phyloP scores from a whole-genome alignment of 2,888 invertebrate genomes.

The Ornithoptera priamus region DNA sequence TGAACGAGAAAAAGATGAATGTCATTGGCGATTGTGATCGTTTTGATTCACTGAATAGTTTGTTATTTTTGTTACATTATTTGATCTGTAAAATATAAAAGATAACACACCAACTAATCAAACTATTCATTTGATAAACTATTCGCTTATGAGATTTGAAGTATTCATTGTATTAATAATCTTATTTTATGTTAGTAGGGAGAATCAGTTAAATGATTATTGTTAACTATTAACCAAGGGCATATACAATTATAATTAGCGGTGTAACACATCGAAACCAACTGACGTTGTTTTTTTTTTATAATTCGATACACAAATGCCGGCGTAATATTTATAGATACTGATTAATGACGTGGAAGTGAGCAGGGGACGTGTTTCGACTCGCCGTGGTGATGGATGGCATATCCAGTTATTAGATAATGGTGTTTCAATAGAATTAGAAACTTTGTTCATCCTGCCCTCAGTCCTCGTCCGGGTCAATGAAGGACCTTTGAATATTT shows the following conservation, averaged over 20 bases:
- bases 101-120: too few relatives aligned
- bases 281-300: conserved; percentile 25
- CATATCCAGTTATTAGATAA: conserved; percentile 73
- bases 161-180: not conserved
- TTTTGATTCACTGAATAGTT: too few relatives aligned
- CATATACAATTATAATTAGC: conserved; percentile 20
- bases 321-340: conserved; percentile 73
- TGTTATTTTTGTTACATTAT: too few relatives aligned
- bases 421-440: conserved; percentile 77
- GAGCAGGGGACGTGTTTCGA: conserved; percentile 62
- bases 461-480: conserved; percentile 43
- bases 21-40: too few relatives aligned
- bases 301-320: conserved; percentile 71
- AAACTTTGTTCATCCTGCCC: conserved; percentile 71
- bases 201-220: conserved; percentile 1
- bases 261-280: conserved; percentile 26
- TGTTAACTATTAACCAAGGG: not conserved
- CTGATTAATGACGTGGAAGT: conserved; percentile 76
- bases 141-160: not conserved
- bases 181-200: not conserved
- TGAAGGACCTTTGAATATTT: conserved; percentile 14
- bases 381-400: conserved; percentile 64
- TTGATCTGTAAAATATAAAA: too few relatives aligned
- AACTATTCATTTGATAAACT: not conserved
- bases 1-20: not conserved